Evolutionary conservation across 2,113 vertebrate species (phyloP).

Genomic region (Zootoca vivipara): DNA sequence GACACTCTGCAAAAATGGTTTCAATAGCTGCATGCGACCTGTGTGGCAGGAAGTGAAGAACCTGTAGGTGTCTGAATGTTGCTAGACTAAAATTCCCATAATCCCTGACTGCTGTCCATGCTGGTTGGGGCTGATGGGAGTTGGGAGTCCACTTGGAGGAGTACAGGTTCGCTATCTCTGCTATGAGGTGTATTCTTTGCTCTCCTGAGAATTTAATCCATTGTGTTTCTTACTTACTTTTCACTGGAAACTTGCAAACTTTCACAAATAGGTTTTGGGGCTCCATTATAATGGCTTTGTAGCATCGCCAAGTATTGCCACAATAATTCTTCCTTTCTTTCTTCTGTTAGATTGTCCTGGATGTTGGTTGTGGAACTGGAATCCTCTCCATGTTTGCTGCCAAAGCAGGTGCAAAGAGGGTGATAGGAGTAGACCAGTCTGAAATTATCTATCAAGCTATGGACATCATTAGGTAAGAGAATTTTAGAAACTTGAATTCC

Average conservation of each 20-base stretch:
- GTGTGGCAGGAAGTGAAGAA: too few species aligned
- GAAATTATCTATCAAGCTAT: slow-evolving; percentile 96
- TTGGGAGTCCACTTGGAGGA: too few species aligned
- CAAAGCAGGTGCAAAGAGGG: slow-evolving; percentile 87
- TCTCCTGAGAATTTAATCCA: not conserved
- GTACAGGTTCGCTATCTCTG: not conserved
- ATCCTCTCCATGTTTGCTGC: slow-evolving; percentile 98
- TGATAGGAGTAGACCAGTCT: slow-evolving; percentile 94
- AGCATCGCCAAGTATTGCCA: not conserved
- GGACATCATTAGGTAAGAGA: slow-evolving; percentile 92
- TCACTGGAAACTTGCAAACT: not conserved
- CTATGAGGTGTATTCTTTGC: not conserved
- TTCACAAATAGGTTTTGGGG: not conserved
- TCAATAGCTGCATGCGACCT: not conserved
- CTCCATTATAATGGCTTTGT: not conserved
- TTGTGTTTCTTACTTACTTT: not conserved
- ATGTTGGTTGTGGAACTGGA: slow-evolving; percentile 96
- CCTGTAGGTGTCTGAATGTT: too few species aligned
- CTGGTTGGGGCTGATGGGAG: too few species aligned
- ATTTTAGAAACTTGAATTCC: slow-evolving; percentile 8
- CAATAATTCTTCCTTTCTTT: not conserved
- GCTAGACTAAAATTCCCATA: too few species aligned
- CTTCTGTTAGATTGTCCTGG: slow-evolving; percentile 86
- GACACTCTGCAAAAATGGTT: not conserved
- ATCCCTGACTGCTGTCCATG: too few species aligned